phyloP scores from a whole-genome alignment of 1,140 invertebrate species.

The Drosophila erecta region DNA sequence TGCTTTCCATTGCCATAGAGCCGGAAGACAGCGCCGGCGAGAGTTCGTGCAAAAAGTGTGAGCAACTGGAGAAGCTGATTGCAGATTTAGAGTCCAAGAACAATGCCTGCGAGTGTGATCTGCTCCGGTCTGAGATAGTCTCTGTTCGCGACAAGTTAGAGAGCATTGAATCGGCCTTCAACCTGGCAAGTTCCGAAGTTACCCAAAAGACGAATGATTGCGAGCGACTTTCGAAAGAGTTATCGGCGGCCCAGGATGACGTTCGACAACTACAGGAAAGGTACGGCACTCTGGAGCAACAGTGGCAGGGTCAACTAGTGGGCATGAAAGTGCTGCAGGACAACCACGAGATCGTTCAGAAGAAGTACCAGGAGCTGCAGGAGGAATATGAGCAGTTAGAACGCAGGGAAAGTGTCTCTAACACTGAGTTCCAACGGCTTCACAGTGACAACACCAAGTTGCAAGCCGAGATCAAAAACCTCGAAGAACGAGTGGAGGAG shows the following conservation, averaged over 20 bases:
- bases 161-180: slow-evolving; percentile 35
- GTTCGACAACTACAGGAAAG: slow-evolving; percentile 38
- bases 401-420: slow-evolving; percentile 4
- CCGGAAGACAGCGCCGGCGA: slow-evolving; percentile 6
- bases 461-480: slow-evolving; percentile 42
- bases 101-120: slow-evolving; percentile 49
- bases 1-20: slow-evolving; percentile 53
- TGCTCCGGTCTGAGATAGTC: slow-evolving; percentile 46
- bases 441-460: slow-evolving; percentile 42
- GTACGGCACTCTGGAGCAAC: slow-evolving; percentile 41
- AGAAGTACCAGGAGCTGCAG: slow-evolving; percentile 57
- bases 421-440: slow-evolving; percentile 24
- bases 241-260: slow-evolving; percentile 34
- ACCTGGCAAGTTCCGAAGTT: slow-evolving; percentile 36
- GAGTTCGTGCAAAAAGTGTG: slow-evolving; percentile 29
- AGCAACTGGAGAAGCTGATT: slow-evolving; percentile 20
- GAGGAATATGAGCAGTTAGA: slow-evolving; percentile 45
- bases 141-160: slow-evolving; percentile 38
- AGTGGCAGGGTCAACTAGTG: slow-evolving; percentile 30
- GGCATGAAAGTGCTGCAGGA: slow-evolving; percentile 31
- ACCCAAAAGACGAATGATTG: slow-evolving; percentile 36
- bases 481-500: slow-evolving; percentile 48
- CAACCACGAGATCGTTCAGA: slow-evolving; percentile 44
- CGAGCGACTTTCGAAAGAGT: slow-evolving; percentile 31
- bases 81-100: slow-evolving; percentile 32